Evolutionary conservation across 2,888 invertebrate genomes (phyloP).

Genomic region (Tinea semifulvella): DNA sequence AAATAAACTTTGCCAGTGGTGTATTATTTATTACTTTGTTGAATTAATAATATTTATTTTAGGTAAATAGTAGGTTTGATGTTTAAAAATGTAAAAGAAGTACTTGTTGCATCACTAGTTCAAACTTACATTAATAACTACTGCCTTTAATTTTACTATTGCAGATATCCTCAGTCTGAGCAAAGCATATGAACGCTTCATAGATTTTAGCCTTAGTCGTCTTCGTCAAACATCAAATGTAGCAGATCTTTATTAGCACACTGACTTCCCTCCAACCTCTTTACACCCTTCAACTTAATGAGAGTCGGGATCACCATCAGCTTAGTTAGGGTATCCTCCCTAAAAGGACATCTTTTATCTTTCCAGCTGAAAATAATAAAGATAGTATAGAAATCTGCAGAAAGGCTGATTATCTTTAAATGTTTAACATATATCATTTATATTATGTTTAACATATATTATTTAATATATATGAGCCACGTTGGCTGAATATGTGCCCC

Average conservation of each 20-base stretch:
- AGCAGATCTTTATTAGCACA: slow-evolving; percentile 78
- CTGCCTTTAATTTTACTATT: no score
- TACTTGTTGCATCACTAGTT: no score
- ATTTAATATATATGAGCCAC: no score
- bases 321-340: slow-evolving; percentile 75
- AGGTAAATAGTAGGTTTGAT: no score
- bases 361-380: slow-evolving; percentile 83
- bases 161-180: no score
- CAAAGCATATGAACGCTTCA: neutral
- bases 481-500: no score
- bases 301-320: slow-evolving; percentile 86
- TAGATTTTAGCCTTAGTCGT: slow-evolving; percentile 38
- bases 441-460: no score
- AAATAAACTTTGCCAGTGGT: no score
- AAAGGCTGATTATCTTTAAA: neutral
- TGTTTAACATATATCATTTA: neutral
- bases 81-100: no score
- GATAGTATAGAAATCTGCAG: slow-evolving; percentile 19
- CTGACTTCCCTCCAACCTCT: slow-evolving; percentile 81
- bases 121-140: no score
- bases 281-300: slow-evolving; percentile 78
- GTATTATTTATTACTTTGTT: no score
- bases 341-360: slow-evolving; percentile 80
- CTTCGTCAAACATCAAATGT: slow-evolving; percentile 81
- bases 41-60: no score